Percentiles rank a stretch among this genome's conserved stretches.
phyloP scores from a whole-genome alignment of 2,888 invertebrate species.

The Torymus auratus region DNA sequence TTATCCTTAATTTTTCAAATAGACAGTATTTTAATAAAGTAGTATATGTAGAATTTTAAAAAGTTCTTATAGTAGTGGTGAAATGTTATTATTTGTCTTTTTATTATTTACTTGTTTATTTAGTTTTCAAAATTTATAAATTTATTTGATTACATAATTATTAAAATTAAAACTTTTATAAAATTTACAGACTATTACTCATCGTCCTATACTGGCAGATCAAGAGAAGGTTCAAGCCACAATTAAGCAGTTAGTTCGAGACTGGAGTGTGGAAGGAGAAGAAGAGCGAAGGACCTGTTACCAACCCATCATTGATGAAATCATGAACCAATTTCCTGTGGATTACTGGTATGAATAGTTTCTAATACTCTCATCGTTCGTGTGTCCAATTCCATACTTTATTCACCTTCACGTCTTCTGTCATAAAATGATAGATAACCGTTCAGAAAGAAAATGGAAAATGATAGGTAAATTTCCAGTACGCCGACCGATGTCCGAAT shows the following conservation, averaged over 20 bases:
- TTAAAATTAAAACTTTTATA: constrained; percentile 2
- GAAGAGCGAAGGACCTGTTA: constrained; percentile 92
- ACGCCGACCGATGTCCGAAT: constrained; percentile 81
- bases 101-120: no score
- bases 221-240: constrained; percentile 94
- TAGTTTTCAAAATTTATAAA: no score
- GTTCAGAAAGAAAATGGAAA: constrained; percentile 62
- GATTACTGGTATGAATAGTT: constrained; percentile 77
- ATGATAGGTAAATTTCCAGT: constrained; percentile 71
- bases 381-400: constrained; percentile 53
- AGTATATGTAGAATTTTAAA: no score
- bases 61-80: no score
- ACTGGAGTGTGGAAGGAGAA: constrained; percentile 94
- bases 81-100: no score
- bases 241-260: constrained; percentile 96
- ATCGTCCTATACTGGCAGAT: constrained; percentile 74
- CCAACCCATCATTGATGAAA: constrained; percentile 91
- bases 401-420: constrained; percentile 57
- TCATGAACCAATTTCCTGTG: constrained; percentile 84
- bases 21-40: no score
- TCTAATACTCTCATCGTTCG: constrained; percentile 29
- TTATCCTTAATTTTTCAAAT: no score
- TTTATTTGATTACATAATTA: background rate
- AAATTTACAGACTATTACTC: constrained; percentile 64
- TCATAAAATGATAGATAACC: constrained; percentile 57